Evolutionary conservation across 2,113 vertebrate genomes (phyloP).

Genomic region (Tylochromis polylepis): DNA sequence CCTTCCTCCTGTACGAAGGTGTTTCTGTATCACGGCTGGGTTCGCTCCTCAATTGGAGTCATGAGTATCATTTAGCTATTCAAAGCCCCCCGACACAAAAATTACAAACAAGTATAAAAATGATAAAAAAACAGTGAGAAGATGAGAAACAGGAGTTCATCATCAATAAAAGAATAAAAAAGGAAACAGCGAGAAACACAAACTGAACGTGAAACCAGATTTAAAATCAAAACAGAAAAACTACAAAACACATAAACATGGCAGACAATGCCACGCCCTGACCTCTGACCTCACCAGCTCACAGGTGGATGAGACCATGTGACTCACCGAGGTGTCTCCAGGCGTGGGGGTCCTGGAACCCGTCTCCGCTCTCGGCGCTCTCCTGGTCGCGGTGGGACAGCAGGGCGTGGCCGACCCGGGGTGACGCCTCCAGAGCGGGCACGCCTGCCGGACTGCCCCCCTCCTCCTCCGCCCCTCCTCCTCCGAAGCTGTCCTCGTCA

Average conservation of each 20-base stretch:
- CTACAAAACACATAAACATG: not conserved
- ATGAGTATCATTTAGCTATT: conserved; percentile 69
- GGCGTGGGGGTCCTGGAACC: conserved; percentile 68
- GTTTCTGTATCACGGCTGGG: conserved; percentile 80
- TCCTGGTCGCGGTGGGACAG: conserved; percentile 79
- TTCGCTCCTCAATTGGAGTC: conserved; percentile 81
- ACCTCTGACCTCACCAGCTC: not conserved
- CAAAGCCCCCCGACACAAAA: not conserved
- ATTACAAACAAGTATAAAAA: not conserved
- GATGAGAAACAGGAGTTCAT: not conserved
- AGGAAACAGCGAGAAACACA: not conserved
- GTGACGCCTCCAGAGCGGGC: conserved; percentile 82
- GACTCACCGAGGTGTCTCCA: conserved; percentile 88
- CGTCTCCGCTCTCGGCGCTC: conserved; percentile 78
- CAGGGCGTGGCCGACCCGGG: conserved; percentile 81
- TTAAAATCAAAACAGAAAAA: not conserved
- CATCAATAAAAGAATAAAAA: no score
- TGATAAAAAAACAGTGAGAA: not conserved
- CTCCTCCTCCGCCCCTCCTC: conserved; percentile 61
- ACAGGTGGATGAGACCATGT: not conserved
- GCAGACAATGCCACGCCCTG: not conserved
- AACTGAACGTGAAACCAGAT: not conserved
- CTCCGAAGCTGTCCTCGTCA: conserved; percentile 83
- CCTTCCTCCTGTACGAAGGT: conserved; percentile 52
- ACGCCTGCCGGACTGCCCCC: conserved; percentile 80